Conservation (phyloP, 2,888 invertebrate species). For the Odontocolon sp. region DNA sequence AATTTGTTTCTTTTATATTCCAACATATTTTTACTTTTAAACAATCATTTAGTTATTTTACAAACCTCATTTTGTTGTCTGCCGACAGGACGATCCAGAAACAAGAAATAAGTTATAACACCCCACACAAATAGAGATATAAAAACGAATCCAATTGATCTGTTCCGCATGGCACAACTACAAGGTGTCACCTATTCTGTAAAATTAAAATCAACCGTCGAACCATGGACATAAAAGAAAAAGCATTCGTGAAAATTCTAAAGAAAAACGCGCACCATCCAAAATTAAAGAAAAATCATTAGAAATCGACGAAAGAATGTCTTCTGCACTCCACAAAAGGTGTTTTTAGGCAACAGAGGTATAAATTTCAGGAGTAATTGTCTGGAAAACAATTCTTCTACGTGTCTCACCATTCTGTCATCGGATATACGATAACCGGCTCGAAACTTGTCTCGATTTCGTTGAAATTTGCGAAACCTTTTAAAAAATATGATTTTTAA, state of each 20-base stretch:
- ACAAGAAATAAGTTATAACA: slow-evolving; percentile 82
- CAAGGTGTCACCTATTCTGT: slow-evolving; percentile 73
- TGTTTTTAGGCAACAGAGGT: no score
- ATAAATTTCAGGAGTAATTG: no score
- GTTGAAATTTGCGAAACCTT: no score
- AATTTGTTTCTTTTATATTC: neutral
- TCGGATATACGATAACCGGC: slow-evolving; percentile 35
- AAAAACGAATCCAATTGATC: slow-evolving; percentile 77
- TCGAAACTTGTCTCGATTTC: no score
- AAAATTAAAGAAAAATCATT: no score
- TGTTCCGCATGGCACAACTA: slow-evolving; percentile 78
- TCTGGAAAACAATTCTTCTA: no score
- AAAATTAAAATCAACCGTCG: slow-evolving; percentile 31
- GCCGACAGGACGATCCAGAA: slow-evolving; percentile 81
- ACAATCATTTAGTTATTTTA: slow-evolving; percentile 1
- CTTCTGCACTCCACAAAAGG: no score
- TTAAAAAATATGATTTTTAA: no score
- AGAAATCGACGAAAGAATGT: no score
- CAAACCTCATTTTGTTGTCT: slow-evolving; percentile 74
- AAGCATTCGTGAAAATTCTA: neutral
- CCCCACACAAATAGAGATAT: slow-evolving; percentile 83
- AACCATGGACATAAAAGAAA: neutral
- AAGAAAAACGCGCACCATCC: neutral
- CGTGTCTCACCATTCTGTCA: slow-evolving; percentile 53
- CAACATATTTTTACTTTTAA: neutral